Conservation (phyloP, 2,888 invertebrate species). For the Caenorhabditis imperialis region DNA sequence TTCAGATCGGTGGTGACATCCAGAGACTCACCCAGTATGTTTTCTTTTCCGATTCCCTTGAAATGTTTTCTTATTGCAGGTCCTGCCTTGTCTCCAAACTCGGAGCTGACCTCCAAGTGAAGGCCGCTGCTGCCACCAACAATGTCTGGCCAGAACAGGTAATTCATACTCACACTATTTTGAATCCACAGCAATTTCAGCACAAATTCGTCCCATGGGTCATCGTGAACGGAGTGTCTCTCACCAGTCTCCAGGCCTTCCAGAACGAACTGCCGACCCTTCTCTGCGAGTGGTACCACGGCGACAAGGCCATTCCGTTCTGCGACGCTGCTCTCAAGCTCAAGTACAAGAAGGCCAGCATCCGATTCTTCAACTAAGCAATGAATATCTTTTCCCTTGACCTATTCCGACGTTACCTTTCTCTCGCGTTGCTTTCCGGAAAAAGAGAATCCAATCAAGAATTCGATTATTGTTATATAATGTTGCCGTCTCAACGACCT, state of each 20-base stretch:
- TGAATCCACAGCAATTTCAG: constrained; percentile 15
- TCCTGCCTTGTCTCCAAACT: constrained; percentile 67
- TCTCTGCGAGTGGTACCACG: constrained; percentile 66
- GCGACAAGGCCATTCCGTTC: constrained; percentile 63
- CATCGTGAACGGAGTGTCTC: constrained; percentile 70
- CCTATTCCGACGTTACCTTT: constrained; percentile 15
- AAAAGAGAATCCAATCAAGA: constrained; percentile 38
- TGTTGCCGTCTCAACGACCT: constrained; percentile 33
- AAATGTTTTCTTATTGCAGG: constrained; percentile 23
- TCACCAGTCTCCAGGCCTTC: constrained; percentile 55
- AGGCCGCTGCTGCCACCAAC: constrained; percentile 66
- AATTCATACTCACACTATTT: neutral
- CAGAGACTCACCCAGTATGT: constrained; percentile 64
- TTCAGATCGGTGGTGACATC: constrained; percentile 59
- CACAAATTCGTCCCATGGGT: constrained; percentile 74
- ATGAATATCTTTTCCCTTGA: constrained; percentile 31
- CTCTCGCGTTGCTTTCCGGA: too few relatives aligned
- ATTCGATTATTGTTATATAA: constrained; percentile 4
- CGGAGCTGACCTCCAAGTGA: constrained; percentile 65
- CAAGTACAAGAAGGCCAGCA: constrained; percentile 44
- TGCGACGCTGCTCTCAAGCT: constrained; percentile 59
- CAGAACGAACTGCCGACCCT: constrained; percentile 60
- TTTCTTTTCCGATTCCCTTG: neutral
- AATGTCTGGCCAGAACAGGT: constrained; percentile 65
- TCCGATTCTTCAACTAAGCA: constrained; percentile 31